phyloP scores from a whole-genome alignment of 92 coral and sea anemone genomes.

The Diadumene lineata region DNA sequence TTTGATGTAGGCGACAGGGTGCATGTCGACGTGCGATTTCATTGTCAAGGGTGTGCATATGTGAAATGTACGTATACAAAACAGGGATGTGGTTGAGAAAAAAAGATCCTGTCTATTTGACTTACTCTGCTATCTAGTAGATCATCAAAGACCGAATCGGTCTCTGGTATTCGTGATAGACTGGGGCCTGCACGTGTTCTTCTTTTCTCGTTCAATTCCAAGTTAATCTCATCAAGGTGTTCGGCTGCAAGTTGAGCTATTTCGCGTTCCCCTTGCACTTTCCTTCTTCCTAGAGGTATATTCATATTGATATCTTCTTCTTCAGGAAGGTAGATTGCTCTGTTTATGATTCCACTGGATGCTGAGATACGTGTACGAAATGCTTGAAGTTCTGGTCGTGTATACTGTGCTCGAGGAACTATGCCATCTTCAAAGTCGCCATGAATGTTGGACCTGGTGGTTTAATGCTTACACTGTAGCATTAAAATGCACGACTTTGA shows the following conservation, averaged over 20 bases:
- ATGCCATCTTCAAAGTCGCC: no score
- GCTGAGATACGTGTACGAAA: not conserved
- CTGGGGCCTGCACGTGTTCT: not conserved
- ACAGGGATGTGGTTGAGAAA: not conserved
- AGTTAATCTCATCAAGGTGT: slow-evolving; percentile 2
- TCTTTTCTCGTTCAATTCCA: not conserved
- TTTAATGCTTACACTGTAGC: no score
- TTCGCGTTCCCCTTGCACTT: not conserved
- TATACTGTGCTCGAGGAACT: no score
- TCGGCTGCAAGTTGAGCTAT: slow-evolving; percentile 4
- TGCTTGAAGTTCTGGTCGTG: no score
- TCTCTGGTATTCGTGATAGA: slow-evolving; percentile 4
- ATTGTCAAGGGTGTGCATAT: no score
- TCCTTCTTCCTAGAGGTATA: not conserved
- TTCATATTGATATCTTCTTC: not conserved
- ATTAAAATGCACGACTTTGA: no score
- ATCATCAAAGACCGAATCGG: slow-evolving; percentile 20
- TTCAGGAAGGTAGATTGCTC: not conserved
- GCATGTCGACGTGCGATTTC: no score
- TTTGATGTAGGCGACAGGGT: no score
- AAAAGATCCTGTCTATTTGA: not conserved
- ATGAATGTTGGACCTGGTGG: no score
- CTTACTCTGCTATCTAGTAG: slow-evolving; percentile 11
- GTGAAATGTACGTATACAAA: no score
- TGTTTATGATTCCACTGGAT: not conserved